Conservation (phyloP, 2,113 vertebrate genomes). For the Saimiri boliviensis region DNA sequence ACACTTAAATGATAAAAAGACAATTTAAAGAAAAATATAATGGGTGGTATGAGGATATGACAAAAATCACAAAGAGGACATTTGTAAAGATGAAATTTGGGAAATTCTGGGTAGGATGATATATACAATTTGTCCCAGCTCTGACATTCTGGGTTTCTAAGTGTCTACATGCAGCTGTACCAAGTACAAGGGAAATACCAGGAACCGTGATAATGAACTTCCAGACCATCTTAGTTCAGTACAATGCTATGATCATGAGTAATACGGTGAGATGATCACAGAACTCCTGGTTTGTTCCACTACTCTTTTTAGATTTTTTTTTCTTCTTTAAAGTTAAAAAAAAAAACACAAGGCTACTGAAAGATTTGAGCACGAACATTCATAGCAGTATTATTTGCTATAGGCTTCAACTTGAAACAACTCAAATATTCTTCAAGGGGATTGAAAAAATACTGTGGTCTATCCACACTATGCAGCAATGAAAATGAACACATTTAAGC, state of each 20-base stretch:
- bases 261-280: background rate
- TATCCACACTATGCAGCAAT: background rate
- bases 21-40: background rate
- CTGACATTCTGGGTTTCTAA: background rate
- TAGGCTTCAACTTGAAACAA: background rate
- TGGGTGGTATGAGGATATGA: background rate
- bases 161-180: background rate
- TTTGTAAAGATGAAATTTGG: background rate
- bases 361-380: background rate
- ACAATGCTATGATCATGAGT: background rate
- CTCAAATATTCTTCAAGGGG: background rate
- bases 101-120: background rate
- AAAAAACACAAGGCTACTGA: background rate
- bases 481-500: constrained; percentile 1
- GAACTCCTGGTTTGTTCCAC: background rate
- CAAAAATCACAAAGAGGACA: background rate
- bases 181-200: background rate
- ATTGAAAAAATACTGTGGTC: background rate
- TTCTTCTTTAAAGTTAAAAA: background rate
- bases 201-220: background rate
- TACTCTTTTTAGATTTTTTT: background rate
- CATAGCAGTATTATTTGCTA: background rate
- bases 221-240: background rate
- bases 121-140: background rate
- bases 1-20: background rate